Base-by-base conservation (phyloP, 2,113 vertebrate genomes). In the Nettapus auritus region DNA sequence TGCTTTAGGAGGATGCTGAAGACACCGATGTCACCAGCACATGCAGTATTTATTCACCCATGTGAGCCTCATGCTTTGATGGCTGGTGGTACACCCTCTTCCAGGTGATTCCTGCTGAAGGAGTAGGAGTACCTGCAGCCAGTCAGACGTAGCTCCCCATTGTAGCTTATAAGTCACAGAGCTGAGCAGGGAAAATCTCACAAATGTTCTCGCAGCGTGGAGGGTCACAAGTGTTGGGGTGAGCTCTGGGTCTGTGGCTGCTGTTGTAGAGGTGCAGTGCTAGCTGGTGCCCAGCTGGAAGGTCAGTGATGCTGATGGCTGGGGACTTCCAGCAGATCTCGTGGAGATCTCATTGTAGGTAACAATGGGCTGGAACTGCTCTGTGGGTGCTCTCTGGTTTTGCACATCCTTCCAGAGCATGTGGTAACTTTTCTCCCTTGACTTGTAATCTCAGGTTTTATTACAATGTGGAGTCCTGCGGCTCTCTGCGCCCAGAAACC, bases 401-500 rank as follows among this genome's bases (percentile, higher is more conserved):
- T 74, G 46, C 29, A 46, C 3, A 15, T 91, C 26, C 11, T 22
- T 1, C 1, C 42, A 52, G 52, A 9, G 28, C 55, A 53, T 40
- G 0, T 28, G 36, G 2, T 68, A 59, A 74, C 33, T 59, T 44
- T 38, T 18, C 18, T 33, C 46, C 36, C 55, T 52, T 28, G 12
- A 14, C 46, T 80, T 78, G 13, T 63, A 15, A 81, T 71, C 84
- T n/a, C 97, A 99, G 99, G 98, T 99, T 99, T 96, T 99, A 98
- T 91, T 99, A 99, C 97, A 99, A 99, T 0, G 99, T 99, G 83
- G 99, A 99, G 96, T 99, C 99, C 0, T 99, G 99, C 0, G 99
- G 99, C 33, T 99, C 99, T 1, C 98, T 99, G 91, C 98, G 99
- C 40, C 99, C 99, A 0, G 99, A 99, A 97, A 99, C 99, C 87